These are phyloP conservation scores for Monochamus saltuarius DNA, from an alignment of 1,140 invertebrate species.

Conservation along the genomic window DNA sequence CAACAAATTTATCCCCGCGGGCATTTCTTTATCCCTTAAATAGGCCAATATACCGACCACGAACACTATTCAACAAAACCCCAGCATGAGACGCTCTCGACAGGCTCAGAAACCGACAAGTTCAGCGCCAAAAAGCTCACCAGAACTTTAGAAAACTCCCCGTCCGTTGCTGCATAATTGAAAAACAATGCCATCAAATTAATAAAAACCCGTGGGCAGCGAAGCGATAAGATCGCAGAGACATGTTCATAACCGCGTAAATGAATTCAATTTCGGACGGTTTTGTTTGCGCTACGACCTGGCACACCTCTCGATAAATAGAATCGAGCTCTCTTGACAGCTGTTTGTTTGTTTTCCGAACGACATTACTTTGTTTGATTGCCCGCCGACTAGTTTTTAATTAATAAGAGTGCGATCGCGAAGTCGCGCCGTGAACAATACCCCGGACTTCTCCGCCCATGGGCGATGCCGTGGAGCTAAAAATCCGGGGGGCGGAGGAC, in stretches of 20 bases:
- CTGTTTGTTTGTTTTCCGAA: slow-evolving; percentile 19
- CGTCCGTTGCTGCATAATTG: slow-evolving; percentile 21
- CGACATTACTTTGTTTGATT: slow-evolving; percentile 23
- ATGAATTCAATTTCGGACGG: slow-evolving; percentile 23
- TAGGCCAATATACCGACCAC: neutral
- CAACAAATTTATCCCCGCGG: no score
- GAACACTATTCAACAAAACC: slow-evolving; percentile 10
- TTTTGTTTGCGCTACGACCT: slow-evolving; percentile 17
- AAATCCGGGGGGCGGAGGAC: slow-evolving; percentile 27
- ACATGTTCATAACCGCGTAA: slow-evolving; percentile 33
- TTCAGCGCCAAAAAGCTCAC: slow-evolving; percentile 24
- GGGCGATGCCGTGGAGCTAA: slow-evolving; percentile 8
- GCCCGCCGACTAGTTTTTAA: slow-evolving; percentile 21
- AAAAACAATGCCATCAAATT: slow-evolving; percentile 28
- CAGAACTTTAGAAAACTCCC: slow-evolving; percentile 17
- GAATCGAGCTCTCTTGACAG: slow-evolving; percentile 25
- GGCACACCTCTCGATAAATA: slow-evolving; percentile 29
- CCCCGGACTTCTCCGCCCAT: slow-evolving; percentile 13
- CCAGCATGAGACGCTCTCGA: slow-evolving; percentile 13
- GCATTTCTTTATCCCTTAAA: no score
- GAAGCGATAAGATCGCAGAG: slow-evolving; percentile 30
- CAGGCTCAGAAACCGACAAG: neutral
- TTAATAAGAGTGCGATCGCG: slow-evolving; percentile 20
- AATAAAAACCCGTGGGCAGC: slow-evolving; percentile 26
- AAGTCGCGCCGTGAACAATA: slow-evolving; percentile 15